phyloP scores from a whole-genome alignment of 2,797 vertebrate genomes.

The Tragelaphus eurycerus region DNA sequence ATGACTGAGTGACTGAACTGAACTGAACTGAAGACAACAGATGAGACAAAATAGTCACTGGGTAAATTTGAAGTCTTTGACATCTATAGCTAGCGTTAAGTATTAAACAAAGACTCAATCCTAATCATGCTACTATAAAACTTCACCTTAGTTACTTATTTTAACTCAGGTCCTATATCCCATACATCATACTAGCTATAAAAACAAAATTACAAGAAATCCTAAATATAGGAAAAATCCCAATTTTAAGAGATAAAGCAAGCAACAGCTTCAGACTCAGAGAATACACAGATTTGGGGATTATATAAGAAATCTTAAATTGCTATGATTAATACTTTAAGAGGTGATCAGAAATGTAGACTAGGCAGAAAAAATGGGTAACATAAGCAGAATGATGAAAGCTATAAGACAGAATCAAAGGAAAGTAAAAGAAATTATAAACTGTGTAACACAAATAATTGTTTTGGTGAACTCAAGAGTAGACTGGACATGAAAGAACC shows the following conservation, averaged over 20 bases:
- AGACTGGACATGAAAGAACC: not conserved
- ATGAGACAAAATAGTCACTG: not conserved
- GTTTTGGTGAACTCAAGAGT: not conserved
- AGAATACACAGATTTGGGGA: not conserved
- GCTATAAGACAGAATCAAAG: not conserved
- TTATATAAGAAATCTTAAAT: not conserved
- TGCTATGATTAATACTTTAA: not conserved
- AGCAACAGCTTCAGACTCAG: not conserved
- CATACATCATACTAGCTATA: not conserved
- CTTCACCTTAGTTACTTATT: not conserved
- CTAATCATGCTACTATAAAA: not conserved
- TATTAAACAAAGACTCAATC: not conserved
- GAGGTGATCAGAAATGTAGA: not conserved
- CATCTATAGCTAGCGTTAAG: not conserved
- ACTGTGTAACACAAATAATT: not conserved
- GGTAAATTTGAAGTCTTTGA: not conserved
- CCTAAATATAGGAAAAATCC: not conserved
- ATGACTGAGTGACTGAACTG: fast-evolving
- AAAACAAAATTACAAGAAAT: not conserved
- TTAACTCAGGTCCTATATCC: not conserved
- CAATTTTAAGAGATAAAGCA: not conserved
- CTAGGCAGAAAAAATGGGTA: not conserved
- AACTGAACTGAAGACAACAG: not conserved
- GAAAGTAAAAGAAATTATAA: not conserved
- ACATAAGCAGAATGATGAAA: not conserved